phyloP scores from a whole-genome alignment of 2,797 vertebrate genomes.

The Neosilurus hyrtlii region DNA sequence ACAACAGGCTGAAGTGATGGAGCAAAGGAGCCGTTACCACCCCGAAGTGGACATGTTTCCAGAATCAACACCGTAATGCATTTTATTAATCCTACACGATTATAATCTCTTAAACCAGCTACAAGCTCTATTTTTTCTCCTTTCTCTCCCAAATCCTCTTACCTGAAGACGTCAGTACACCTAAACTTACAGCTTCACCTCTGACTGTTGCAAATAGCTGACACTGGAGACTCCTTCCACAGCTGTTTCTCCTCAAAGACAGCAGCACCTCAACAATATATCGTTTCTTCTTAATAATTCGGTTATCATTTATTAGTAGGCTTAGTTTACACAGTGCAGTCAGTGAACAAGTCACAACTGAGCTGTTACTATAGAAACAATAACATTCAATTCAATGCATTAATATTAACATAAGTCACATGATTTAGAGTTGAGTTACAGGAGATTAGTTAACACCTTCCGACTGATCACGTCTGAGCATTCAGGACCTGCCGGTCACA shows the following conservation, averaged over 20 bases:
- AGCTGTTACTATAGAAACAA: background rate
- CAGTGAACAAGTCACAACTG: background rate
- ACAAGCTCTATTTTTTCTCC: background rate
- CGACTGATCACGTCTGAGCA: background rate
- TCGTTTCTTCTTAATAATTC: no score
- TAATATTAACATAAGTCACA: no score
- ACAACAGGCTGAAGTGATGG: background rate
- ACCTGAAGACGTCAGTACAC: background rate
- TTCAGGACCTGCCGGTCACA: background rate
- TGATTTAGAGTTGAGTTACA: no score
- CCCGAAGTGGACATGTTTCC: background rate
- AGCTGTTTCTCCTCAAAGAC: background rate
- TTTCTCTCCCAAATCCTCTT: background rate
- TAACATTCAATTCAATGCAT: no score
- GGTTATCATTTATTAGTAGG: background rate
- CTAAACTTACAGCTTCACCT: background rate
- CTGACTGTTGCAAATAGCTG: background rate
- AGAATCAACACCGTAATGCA: background rate
- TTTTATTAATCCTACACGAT: no score
- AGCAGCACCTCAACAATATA: background rate
- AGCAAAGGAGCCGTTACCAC: background rate
- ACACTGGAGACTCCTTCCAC: constrained; percentile 10
- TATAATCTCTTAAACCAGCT: no score
- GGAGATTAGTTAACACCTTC: background rate
- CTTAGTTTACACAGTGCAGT: background rate